Evolutionary conservation across 2,113 vertebrate species (phyloP).

Genomic region (Lophochroa leadbeateri): DNA sequence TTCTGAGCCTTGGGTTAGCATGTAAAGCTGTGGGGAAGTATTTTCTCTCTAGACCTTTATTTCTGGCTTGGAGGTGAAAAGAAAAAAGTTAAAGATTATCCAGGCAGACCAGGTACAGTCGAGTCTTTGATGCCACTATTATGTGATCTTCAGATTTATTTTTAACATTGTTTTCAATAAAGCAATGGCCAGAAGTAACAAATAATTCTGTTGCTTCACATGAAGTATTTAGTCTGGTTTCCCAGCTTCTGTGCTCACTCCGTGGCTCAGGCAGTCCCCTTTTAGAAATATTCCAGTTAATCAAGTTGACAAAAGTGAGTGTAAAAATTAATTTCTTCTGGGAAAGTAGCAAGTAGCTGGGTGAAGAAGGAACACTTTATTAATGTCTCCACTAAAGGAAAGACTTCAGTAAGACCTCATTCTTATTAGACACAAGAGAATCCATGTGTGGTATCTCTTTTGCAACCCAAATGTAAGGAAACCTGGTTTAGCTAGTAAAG

Average conservation of each 20-base stretch:
- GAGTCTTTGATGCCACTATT: not conserved
- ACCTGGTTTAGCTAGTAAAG: not conserved
- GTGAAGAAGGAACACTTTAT: not conserved
- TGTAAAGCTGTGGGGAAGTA: not conserved
- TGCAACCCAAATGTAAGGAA: not conserved
- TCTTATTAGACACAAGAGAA: not conserved
- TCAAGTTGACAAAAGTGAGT: not conserved
- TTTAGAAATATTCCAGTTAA: not conserved
- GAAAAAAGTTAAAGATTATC: not conserved
- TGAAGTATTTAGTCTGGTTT: not conserved
- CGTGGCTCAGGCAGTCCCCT: not conserved
- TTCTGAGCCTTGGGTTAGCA: not conserved
- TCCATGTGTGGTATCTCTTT: not conserved
- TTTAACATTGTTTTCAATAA: not conserved
- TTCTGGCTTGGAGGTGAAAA: not conserved
- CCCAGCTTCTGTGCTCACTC: not conserved
- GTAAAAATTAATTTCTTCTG: not conserved
- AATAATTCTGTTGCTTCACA: not conserved
- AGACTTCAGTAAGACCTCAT: not conserved
- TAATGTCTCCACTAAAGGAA: not conserved
- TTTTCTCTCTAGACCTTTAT: not conserved
- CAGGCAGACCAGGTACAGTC: not conserved
- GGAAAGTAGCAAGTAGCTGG: not conserved
- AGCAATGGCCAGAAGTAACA: not conserved
- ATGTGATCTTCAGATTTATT: not conserved